Percentiles rank a stretch among this genome's conserved stretches.
phyloP scores from a whole-genome alignment of 23 tunicate species.

The Styela clava region DNA sequence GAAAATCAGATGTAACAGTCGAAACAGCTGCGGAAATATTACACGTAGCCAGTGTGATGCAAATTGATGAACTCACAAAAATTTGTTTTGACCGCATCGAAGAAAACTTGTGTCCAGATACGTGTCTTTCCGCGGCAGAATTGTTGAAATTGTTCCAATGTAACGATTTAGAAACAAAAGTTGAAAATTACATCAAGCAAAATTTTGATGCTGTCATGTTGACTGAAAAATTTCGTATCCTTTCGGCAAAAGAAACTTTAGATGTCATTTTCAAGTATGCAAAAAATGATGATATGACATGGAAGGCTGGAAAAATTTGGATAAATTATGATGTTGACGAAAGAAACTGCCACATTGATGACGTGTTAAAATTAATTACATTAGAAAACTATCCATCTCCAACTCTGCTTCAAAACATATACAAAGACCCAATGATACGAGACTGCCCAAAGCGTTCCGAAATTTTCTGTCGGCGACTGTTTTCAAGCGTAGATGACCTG shows the following conservation, averaged over 20 bases:
- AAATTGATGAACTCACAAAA: neutral
- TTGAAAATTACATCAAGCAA: neutral
- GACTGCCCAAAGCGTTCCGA: neutral
- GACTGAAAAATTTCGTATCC: neutral
- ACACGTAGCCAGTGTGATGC: constrained; percentile 52
- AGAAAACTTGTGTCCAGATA: neutral
- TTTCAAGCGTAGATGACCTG: neutral
- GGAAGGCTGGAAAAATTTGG: neutral
- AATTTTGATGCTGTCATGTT: neutral
- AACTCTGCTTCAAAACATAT: neutral
- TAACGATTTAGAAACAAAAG: neutral
- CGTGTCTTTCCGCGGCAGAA: neutral
- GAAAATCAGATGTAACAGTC: constrained; percentile 25
- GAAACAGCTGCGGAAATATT: constrained; percentile 48
- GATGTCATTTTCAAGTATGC: neutral
- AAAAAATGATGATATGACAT: neutral
- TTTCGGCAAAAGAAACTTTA: neutral
- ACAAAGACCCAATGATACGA: neutral
- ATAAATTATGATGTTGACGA: neutral
- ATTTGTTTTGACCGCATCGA: neutral
- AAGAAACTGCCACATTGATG: neutral
- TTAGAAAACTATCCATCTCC: neutral
- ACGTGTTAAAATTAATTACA: neutral
- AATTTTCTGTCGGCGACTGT: neutral
- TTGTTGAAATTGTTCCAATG: neutral